Evolutionary conservation across 2,113 vertebrate genomes (phyloP).

Genomic region (Platysteira castanea): DNA sequence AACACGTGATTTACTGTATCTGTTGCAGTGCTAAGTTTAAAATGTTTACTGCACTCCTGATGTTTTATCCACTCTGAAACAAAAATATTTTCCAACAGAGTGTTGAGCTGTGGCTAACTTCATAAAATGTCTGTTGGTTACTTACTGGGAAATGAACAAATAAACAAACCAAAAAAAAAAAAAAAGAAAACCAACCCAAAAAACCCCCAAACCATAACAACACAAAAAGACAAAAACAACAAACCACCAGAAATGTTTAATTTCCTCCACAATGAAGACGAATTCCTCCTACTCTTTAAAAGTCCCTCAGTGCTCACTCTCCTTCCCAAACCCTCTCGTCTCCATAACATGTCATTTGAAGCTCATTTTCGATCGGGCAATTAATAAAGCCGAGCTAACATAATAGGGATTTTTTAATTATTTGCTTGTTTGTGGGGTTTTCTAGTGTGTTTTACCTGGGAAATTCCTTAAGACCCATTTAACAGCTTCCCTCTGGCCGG

Average conservation of each 20-base stretch:
- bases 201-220: not conserved
- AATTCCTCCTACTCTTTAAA: not conserved
- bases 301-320: not conserved
- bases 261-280: slow-evolving; percentile 6
- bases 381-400: not conserved
- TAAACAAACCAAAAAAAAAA: not conserved
- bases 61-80: not conserved
- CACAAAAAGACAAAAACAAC: not conserved
- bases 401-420: fast-evolving
- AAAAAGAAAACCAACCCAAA: not conserved
- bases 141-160: slow-evolving; percentile 38
- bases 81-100: slow-evolving; percentile 8
- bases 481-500: not conserved
- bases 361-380: not conserved
- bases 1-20: slow-evolving; percentile 25
- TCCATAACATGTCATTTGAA: not conserved
- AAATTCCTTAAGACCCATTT: not conserved
- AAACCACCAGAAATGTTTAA: slow-evolving; percentile 19
- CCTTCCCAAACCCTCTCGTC: not conserved
- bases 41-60: not conserved
- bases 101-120: slow-evolving; percentile 23
- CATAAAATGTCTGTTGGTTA: not conserved
- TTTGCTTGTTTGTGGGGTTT: not conserved
- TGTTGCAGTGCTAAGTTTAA: slow-evolving; percentile 13
- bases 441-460: not conserved